Evolutionary conservation across 2,113 vertebrate species (phyloP).

Genomic region (Phylloscopus trochilus): DNA sequence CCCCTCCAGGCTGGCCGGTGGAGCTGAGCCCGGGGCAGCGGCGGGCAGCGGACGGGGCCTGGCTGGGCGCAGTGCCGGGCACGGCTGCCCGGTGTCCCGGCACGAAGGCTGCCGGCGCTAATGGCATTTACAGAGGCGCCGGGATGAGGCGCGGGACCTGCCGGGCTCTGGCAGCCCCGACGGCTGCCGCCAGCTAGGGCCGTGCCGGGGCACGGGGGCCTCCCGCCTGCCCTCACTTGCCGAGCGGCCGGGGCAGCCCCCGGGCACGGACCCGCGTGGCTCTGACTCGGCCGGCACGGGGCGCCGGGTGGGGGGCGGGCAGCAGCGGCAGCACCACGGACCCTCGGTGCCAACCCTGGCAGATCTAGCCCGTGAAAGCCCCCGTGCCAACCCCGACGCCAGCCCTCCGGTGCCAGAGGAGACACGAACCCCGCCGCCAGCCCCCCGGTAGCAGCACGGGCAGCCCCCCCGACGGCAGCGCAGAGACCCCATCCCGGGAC

Average conservation of each 20-base stretch:
- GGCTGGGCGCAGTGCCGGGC: background rate
- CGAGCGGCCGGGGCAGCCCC: background rate
- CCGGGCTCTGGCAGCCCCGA: background rate
- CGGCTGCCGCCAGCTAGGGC: background rate
- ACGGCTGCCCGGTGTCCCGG: background rate
- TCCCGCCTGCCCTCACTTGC: background rate
- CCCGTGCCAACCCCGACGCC: background rate
- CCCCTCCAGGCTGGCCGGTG: background rate
- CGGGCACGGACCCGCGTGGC: background rate
- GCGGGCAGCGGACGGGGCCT: background rate
- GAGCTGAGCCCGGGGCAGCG: background rate
- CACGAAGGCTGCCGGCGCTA: background rate
- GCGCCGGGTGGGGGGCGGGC: too few relatives aligned
- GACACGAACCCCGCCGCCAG: background rate
- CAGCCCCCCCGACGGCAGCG: background rate
- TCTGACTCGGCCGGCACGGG: background rate
- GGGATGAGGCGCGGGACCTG: background rate
- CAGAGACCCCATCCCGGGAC: background rate
- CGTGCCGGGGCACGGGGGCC: background rate
- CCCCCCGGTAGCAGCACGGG: background rate
- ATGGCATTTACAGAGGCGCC: constrained; percentile 37
- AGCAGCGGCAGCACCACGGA: background rate
- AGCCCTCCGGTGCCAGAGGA: background rate
- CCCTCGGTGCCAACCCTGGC: background rate
- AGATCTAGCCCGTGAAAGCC: too few relatives aligned